phyloP scores from a whole-genome alignment of 2,113 vertebrate species.

The Dendrocopos noguchii region DNA sequence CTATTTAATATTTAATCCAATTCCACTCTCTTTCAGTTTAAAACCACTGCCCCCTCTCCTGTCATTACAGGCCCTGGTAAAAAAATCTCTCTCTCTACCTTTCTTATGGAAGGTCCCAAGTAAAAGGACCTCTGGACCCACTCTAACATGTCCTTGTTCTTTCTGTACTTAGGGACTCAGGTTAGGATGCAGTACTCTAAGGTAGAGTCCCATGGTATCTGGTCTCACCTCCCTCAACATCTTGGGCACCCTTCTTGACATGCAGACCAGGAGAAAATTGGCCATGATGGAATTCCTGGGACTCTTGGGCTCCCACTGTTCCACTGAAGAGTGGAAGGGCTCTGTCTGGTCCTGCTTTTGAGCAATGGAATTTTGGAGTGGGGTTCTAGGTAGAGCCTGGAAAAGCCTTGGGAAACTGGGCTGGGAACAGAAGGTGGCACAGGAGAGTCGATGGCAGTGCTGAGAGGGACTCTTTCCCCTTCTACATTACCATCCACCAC shows the following conservation, averaged over 20 bases:
- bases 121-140: not conserved
- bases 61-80: not conserved
- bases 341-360: not conserved
- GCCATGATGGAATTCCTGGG: not conserved
- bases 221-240: not conserved
- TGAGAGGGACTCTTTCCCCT: not conserved
- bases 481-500: not conserved
- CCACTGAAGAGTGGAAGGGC: not conserved
- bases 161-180: not conserved
- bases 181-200: not conserved
- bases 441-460: not conserved
- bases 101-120: not conserved
- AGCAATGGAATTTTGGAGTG: not conserved
- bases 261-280: accelerated
- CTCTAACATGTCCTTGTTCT: not conserved
- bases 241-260: not conserved
- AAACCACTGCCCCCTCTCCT: not conserved
- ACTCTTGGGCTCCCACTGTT: not conserved
- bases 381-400: not conserved
- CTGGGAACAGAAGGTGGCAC: not conserved
- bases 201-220: not conserved
- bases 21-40: not conserved
- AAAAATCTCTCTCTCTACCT: not conserved
- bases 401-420: not conserved
- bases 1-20: not conserved